Conservation (phyloP, 2,113 vertebrate genomes). For the Meleagris gallopavo region DNA sequence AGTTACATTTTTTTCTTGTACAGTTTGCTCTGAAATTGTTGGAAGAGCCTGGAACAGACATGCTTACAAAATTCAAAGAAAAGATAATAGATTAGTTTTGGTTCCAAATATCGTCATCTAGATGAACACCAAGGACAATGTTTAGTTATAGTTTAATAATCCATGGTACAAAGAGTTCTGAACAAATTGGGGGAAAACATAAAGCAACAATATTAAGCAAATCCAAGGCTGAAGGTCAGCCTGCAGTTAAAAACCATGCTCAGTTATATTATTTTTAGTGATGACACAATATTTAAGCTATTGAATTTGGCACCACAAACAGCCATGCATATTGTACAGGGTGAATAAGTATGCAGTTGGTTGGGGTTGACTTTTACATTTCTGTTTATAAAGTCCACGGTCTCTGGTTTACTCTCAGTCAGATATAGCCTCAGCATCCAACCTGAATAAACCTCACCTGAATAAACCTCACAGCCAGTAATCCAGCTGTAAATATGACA, state of each 20-base stretch:
- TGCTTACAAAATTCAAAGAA: constrained; percentile 44
- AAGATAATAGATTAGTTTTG: constrained; percentile 62
- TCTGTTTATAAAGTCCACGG: not conserved
- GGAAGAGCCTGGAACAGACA: not conserved
- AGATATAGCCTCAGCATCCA: not conserved
- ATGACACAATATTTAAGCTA: not conserved
- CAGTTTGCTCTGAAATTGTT: not conserved
- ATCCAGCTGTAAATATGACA: not conserved
- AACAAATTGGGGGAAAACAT: constrained; percentile 79
- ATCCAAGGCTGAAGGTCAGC: constrained; percentile 77
- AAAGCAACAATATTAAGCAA: constrained; percentile 75
- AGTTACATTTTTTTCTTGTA: not conserved
- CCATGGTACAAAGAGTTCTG: constrained; percentile 82
- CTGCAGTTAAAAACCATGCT: constrained; percentile 58
- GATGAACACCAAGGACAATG: constrained; percentile 78
- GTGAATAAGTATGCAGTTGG: not conserved
- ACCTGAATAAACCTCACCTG: not conserved
- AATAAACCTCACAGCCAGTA: not conserved
- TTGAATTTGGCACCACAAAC: constrained; percentile 31
- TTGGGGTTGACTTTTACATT: not conserved
- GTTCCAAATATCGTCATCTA: constrained; percentile 60
- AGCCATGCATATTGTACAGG: not conserved
- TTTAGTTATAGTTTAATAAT: constrained; percentile 89
- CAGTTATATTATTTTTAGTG: constrained; percentile 58
- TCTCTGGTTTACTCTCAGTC: not conserved